Percentiles rank a stretch among this genome's conserved stretches.
phyloP scores from a whole-genome alignment of 1,140 invertebrate species.

The Cephus cinctus region DNA sequence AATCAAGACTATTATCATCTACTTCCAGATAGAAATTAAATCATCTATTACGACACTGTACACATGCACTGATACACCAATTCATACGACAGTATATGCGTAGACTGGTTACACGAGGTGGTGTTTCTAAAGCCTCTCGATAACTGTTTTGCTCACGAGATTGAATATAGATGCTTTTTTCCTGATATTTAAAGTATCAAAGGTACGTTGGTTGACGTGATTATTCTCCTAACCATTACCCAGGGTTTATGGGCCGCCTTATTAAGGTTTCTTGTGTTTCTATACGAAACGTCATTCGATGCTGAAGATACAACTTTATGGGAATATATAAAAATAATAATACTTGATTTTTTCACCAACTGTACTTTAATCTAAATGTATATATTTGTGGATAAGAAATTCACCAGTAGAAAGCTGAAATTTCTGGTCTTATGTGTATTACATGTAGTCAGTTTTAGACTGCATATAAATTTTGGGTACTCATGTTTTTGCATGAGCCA shows the following conservation, averaged over 20 bases:
- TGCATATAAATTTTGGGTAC: too few species aligned
- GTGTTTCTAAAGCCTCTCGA: conserved; percentile 8
- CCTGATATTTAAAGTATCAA: conserved; percentile 24
- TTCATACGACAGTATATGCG: not conserved
- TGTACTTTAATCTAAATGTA: not conserved
- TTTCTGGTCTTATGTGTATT: too few species aligned
- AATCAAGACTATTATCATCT: conserved; percentile 25
- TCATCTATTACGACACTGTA: conserved; percentile 19
- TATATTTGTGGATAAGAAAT: too few species aligned
- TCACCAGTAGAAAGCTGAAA: too few species aligned
- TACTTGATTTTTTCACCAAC: not conserved
- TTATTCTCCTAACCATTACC: too few species aligned
- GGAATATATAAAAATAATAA: not conserved
- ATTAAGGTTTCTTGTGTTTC: not conserved
- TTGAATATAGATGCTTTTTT: conserved; percentile 22
- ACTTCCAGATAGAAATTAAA: conserved; percentile 19
- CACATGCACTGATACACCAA: too few species aligned
- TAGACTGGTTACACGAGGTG: not conserved
- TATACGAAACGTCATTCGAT: conserved; percentile 2
- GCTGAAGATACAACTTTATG: not conserved
- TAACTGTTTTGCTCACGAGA: conserved; percentile 9
- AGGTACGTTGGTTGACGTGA: conserved; percentile 16
- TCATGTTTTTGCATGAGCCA: too few species aligned
- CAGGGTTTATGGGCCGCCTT: not conserved
- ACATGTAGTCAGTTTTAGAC: too few species aligned